These are phyloP conservation scores for Onthophagus sagittarius DNA, from an alignment of 2,888 invertebrate species.

Conservation along the genomic window DNA sequence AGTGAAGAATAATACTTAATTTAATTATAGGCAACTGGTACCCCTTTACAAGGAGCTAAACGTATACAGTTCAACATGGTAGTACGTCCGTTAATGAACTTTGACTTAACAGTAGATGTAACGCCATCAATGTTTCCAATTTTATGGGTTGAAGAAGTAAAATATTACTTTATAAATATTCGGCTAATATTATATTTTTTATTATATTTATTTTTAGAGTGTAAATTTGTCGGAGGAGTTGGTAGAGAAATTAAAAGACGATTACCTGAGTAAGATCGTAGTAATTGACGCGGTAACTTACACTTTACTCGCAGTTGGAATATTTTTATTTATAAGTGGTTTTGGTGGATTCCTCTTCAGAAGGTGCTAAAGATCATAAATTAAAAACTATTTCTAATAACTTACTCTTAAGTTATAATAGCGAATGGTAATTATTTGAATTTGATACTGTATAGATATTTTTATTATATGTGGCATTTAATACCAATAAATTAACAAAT, in stretches of 20 bases:
- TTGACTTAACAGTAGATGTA: constrained; percentile 12
- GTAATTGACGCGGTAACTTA: constrained; percentile 16
- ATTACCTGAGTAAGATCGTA: constrained; percentile 13
- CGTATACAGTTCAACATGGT: constrained; percentile 69
- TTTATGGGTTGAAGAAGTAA: constrained; percentile 29
- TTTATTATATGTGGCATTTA: too few relatives aligned
- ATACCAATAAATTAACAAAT: too few relatives aligned
- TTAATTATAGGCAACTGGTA: constrained; percentile 51
- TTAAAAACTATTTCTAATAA: constrained; percentile 2
- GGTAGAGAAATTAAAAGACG: constrained; percentile 21
- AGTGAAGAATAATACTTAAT: not conserved
- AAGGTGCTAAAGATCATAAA: not conserved
- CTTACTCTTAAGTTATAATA: not conserved
- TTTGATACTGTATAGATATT: too few relatives aligned
- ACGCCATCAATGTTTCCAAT: constrained; percentile 22
- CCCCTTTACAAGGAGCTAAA: constrained; percentile 59
- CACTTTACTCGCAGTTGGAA: constrained; percentile 16
- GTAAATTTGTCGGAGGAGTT: constrained; percentile 22
- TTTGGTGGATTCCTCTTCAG: not conserved
- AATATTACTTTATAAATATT: not conserved
- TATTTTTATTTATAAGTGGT: not conserved
- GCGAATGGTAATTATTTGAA: not conserved
- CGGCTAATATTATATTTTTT: not conserved
- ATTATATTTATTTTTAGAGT: constrained; percentile 19
- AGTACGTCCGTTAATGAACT: constrained; percentile 49